phyloP scores from a whole-genome alignment of 2,888 invertebrate genomes.

The Tridacna gigas region DNA sequence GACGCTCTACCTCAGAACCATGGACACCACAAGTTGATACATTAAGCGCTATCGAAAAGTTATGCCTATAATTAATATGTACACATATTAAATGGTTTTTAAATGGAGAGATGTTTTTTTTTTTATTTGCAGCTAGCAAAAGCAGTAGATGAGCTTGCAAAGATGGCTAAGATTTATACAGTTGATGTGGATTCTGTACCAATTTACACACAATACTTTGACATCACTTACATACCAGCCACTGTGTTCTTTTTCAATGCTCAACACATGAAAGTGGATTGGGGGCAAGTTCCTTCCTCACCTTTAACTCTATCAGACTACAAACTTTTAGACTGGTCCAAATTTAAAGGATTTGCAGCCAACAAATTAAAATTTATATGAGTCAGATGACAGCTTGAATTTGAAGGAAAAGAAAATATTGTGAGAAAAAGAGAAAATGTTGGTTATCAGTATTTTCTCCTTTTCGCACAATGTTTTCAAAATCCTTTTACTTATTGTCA shows the following conservation, averaged over 20 bases:
- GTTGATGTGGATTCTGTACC: slow-evolving; percentile 83
- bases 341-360: background rate
- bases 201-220: slow-evolving; percentile 83
- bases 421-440: background rate
- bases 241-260: slow-evolving; percentile 85
- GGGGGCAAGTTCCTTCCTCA: slow-evolving; percentile 79
- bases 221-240: slow-evolving; percentile 84
- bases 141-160: slow-evolving; percentile 75
- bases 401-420: background rate
- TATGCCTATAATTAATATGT: too few species aligned
- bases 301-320: background rate
- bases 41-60: too few species aligned
- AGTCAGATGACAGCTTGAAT: too few species aligned
- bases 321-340: background rate
- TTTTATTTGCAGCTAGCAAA: slow-evolving; percentile 48
- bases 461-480: background rate
- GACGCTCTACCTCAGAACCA: too few species aligned
- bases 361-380: too few species aligned
- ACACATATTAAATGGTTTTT: too few species aligned
- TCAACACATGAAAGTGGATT: slow-evolving; percentile 85
- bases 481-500: too few species aligned
- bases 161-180: slow-evolving; percentile 84
- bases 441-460: background rate
- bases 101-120: background rate
- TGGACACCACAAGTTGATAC: too few species aligned